Base-by-base conservation (phyloP, 2,888 invertebrate species). In the Cheilosia impressa region DNA sequence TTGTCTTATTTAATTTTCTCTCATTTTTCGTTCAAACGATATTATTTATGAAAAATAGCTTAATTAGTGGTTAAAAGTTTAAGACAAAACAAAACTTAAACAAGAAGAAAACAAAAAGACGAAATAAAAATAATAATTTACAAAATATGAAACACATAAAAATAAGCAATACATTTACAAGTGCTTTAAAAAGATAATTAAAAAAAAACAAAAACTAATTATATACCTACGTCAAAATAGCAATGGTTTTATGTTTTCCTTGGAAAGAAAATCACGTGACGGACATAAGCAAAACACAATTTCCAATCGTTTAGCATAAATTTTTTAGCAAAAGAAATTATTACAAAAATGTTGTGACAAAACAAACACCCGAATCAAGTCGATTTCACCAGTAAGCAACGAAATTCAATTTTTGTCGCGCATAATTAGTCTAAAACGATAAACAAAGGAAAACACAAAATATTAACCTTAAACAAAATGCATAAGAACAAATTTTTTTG, bases 131-230 rank as follows among this genome's bases (percentile, higher is more conserved):
- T 50, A 87, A 87, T 82, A 75, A 76, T 65, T 78, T 75, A 87
- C 73, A 87, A 77, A 60, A 75, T 47, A 41, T 45, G 68, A 63
- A 52, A 55, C 65, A 69, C 13, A 71, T 24, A 68, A 66, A 80
- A 76, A 69, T 58, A 87, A 87, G 87, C 87, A 87, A 87, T 87
- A 87, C 77, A 78, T 87, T 87, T 87, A 82, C 87, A 87, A 87
- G 87, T 87, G 87, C 87, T 87, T 87, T 87, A 87, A 87, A 81
- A 78, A 58, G 71, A 81, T 66, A 72, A 78, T 73, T 60, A 78
- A 65, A 55, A 22, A 27, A 50, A 52, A 52, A 66, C 62, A 10
- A 31, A 52, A 50, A 15, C 58, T 22, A 76, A 57, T 6, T 62
- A 79, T 80, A 77, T 72, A 75, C 73, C 71, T 66, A 72, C 68